Conservation (phyloP, 2,797 vertebrate species). For the Amblyraja radiata region DNA sequence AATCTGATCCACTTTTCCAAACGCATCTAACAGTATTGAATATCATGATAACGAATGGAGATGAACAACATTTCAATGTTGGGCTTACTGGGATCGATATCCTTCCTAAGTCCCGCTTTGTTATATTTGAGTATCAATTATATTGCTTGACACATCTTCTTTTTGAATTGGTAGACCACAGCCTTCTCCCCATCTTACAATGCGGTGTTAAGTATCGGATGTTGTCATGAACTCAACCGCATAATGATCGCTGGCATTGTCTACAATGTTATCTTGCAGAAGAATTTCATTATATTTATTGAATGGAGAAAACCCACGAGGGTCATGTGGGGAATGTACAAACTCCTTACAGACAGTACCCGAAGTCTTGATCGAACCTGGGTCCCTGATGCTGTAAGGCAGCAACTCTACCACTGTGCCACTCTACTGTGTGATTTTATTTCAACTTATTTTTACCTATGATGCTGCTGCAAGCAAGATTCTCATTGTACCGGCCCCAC, state of each 20-base stretch:
- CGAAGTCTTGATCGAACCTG: no score
- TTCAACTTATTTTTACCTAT: no score
- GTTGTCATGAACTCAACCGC: not conserved
- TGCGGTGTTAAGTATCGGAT: not conserved
- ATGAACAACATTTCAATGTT: not conserved
- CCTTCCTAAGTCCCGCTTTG: not conserved
- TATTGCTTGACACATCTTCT: not conserved
- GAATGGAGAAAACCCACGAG: not conserved
- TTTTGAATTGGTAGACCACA: not conserved
- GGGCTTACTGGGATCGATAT: not conserved
- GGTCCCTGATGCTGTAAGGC: no score
- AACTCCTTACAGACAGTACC: no score
- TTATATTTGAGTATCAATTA: not conserved
- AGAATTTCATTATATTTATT: not conserved
- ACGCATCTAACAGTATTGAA: not conserved
- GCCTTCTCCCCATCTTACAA: not conserved
- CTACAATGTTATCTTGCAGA: not conserved
- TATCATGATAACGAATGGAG: not conserved
- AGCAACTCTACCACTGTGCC: no score
- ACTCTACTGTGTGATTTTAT: no score
- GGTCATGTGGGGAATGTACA: no score
- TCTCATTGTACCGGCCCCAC: no score
- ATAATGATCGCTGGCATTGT: not conserved
- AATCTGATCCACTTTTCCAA: not conserved
- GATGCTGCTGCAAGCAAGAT: no score